Evolutionary conservation across 2,888 invertebrate species (phyloP).

Genomic region (Plemyria rubiginata): DNA sequence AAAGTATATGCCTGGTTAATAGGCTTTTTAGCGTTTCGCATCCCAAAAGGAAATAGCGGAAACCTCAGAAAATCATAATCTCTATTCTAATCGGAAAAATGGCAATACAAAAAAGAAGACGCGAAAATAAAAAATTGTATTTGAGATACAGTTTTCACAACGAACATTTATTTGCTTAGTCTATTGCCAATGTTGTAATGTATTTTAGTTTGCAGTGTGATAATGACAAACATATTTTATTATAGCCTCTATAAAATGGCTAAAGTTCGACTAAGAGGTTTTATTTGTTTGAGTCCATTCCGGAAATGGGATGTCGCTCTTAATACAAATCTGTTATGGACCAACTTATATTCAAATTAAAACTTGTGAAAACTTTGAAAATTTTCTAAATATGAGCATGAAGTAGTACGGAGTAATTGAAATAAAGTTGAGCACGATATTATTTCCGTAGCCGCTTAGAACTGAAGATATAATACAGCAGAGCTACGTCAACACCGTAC

Average conservation of each 20-base stretch:
- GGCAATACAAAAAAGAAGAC: too few species aligned
- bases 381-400: slow-evolving; percentile 38
- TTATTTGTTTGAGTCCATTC: slow-evolving; percentile 60
- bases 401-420: too few species aligned
- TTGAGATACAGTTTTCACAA: not conserved
- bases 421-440: too few species aligned
- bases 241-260: not conserved
- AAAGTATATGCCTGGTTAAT: slow-evolving; percentile 23
- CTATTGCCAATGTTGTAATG: not conserved
- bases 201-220: not conserved
- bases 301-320: slow-evolving; percentile 56
- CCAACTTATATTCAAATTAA: not conserved
- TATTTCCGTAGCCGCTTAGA: too few species aligned
- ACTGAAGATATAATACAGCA: too few species aligned
- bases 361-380: not conserved
- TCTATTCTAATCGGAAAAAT: too few species aligned
- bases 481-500: too few species aligned
- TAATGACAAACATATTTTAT: not conserved
- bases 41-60: not conserved
- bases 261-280: slow-evolving; percentile 47
- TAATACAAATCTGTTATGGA: slow-evolving; percentile 48
- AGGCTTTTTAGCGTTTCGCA: slow-evolving; percentile 8
- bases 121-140: not conserved
- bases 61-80: too few species aligned
- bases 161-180: not conserved